phyloP scores from a whole-genome alignment of 2,888 invertebrate genomes.

The Apocheima hispidaria region DNA sequence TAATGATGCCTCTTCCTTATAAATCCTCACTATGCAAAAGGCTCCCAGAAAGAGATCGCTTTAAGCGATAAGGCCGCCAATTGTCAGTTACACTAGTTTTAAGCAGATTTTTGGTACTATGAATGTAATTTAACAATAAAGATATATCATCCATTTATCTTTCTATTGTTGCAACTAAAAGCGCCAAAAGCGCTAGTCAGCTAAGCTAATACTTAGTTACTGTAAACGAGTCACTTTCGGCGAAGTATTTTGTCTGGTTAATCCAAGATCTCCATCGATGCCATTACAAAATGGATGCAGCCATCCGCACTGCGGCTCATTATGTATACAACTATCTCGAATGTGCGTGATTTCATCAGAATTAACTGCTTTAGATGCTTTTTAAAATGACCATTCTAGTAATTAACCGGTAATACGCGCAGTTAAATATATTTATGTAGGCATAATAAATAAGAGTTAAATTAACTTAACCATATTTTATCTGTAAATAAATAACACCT shows the following conservation, averaged over 20 bases:
- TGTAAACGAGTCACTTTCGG: neutral
- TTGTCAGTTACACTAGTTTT: too few species aligned
- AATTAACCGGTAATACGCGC: neutral
- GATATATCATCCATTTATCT: too few species aligned
- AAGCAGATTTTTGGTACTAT: too few species aligned
- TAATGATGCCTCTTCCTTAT: too few species aligned
- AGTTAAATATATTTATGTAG: neutral
- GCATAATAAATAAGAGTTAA: neutral
- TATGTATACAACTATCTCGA: neutral
- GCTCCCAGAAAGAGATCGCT: too few species aligned
- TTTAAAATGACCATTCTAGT: slow-evolving; percentile 1
- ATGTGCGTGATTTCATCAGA: slow-evolving; percentile 9
- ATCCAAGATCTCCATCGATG: neutral
- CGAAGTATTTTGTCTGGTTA: neutral
- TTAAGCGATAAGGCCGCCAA: too few species aligned
- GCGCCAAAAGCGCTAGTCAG: neutral
- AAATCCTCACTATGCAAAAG: too few species aligned
- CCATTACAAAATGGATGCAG: neutral
- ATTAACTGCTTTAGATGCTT: slow-evolving; percentile 1
- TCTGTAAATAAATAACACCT: too few species aligned
- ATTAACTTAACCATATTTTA: too few species aligned
- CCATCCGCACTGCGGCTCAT: slow-evolving; percentile 23
- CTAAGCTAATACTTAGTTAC: neutral
- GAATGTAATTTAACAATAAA: too few species aligned
- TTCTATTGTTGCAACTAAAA: too few species aligned